phyloP scores from a whole-genome alignment of 2,888 invertebrate genomes.

The Chrysolina oricalcia region DNA sequence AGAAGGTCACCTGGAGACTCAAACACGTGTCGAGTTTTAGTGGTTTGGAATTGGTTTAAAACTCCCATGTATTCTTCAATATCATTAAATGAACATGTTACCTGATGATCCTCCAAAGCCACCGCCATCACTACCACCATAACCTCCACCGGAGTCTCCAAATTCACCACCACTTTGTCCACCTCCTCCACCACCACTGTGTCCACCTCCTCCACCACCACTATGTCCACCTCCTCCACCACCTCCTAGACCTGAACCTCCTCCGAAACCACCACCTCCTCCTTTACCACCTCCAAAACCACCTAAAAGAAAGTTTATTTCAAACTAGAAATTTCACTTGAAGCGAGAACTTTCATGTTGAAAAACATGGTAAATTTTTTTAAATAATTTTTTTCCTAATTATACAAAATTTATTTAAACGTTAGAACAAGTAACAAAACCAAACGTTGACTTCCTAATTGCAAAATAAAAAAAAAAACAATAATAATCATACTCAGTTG shows the following conservation, averaged over 20 bases:
- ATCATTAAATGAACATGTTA: not conserved
- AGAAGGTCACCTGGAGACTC: too few species aligned
- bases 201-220: conserved; percentile 31
- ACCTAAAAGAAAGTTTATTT: not conserved
- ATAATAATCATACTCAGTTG: too few species aligned
- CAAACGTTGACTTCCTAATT: too few species aligned
- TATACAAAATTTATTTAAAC: too few species aligned
- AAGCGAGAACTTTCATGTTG: not conserved
- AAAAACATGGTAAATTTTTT: too few species aligned
- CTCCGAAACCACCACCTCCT: conserved; percentile 28
- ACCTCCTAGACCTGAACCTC: conserved; percentile 29
- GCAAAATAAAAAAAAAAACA: too few species aligned
- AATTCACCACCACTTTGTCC: not conserved
- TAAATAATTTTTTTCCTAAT: too few species aligned
- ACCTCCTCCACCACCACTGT: conserved; percentile 32
- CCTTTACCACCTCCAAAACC: conserved; percentile 40
- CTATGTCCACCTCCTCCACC: conserved; percentile 47
- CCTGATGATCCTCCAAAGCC: not conserved
- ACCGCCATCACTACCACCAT: conserved; percentile 2
- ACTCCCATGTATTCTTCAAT: too few species aligned
- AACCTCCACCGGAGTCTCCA: conserved; percentile 36
- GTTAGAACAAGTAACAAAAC: too few species aligned
- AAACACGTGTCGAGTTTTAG: too few species aligned
- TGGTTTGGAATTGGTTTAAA: too few species aligned
- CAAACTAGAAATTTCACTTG: not conserved